Evolutionary conservation across 2,113 vertebrate genomes (phyloP).

Genomic region (Panthera leo): DNA sequence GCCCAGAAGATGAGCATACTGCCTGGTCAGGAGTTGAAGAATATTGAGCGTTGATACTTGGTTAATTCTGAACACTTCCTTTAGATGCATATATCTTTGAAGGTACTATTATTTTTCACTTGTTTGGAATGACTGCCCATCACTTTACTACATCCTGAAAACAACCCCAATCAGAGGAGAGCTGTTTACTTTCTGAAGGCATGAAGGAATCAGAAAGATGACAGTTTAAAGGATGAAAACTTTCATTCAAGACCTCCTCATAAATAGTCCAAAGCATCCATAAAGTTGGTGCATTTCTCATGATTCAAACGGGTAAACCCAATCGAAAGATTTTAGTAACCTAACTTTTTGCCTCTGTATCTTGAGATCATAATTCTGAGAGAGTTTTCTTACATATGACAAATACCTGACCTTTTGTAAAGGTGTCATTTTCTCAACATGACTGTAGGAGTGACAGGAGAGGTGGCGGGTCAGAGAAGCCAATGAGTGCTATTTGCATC

Average conservation of each 20-base stretch:
- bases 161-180: neutral
- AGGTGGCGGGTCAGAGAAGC: neutral
- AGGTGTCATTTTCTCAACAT: slow-evolving; percentile 37
- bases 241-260: neutral
- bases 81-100: neutral
- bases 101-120: neutral
- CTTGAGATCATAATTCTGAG: slow-evolving; percentile 24
- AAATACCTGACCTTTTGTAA: slow-evolving; percentile 35
- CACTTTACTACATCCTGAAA: neutral
- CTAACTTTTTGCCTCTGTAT: neutral
- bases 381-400: neutral
- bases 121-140: neutral
- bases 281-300: neutral
- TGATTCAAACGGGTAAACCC: neutral
- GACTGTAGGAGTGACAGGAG: neutral
- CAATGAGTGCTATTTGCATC: neutral
- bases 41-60: neutral
- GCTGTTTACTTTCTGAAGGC: neutral
- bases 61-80: neutral
- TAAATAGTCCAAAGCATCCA: neutral
- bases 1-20: neutral
- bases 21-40: neutral
- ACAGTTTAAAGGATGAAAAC: neutral
- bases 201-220: neutral
- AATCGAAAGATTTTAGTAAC: neutral